Evolutionary conservation across 2,888 invertebrate species (phyloP).

Genomic region (Macrophya alboannulata): DNA sequence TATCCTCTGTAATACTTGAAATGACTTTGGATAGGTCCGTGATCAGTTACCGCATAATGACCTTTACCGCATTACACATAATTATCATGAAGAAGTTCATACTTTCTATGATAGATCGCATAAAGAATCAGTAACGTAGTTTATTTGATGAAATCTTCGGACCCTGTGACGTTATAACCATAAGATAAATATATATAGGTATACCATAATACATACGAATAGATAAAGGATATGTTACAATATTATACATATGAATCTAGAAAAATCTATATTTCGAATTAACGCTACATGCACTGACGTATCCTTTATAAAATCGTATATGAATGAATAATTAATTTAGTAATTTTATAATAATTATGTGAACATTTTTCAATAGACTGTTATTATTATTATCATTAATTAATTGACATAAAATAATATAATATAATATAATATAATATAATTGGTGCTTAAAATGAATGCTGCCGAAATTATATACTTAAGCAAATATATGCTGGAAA

Average conservation of each 20-base stretch:
- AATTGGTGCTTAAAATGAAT: slow-evolving; percentile 36
- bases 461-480: background rate
- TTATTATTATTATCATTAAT: slow-evolving; percentile 27
- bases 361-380: slow-evolving; percentile 41
- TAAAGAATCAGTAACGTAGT: background rate
- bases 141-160: background rate
- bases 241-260: slow-evolving; percentile 9
- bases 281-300: background rate
- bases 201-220: background rate
- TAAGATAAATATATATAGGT: background rate
- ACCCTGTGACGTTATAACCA: background rate
- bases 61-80: background rate
- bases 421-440: background rate
- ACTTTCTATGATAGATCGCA: background rate
- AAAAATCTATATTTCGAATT: background rate
- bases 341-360: slow-evolving; percentile 23
- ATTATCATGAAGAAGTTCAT: background rate
- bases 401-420: background rate
- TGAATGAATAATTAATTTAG: background rate
- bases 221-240: background rate
- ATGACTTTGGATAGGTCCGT: background rate
- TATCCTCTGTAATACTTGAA: background rate
- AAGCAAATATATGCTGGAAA: background rate
- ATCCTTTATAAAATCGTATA: slow-evolving; percentile 12
- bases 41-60: slow-evolving; percentile 20